Base-by-base conservation (phyloP, 2,888 invertebrate species). In the Xylocampa areola region DNA sequence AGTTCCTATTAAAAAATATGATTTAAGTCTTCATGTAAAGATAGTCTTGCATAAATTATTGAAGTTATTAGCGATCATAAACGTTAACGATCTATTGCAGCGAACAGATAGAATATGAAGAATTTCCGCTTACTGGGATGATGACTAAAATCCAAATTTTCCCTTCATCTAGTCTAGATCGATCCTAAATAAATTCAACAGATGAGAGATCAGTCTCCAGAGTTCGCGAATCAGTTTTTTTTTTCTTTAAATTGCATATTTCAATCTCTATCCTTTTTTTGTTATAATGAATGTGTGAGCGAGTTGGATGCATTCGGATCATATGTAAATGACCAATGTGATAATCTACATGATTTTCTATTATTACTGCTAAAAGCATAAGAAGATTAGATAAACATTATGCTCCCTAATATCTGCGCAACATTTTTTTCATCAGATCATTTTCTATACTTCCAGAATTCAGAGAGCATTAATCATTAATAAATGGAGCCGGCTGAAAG, bases 381-480 rank as follows among this genome's bases (percentile, higher is more conserved):
- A 45, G 41, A 59, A 61, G 50, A 59, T 57, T 47, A 23, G 36
- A 52, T 47, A 39, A 54, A 43, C 16, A 49, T 51, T 64, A 73
- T 55, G 65, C 59, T 52, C 53, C 39, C 52, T 61, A 68, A 59
- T 40, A 64, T 44, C 57, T 44, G 55, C 57, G 32, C 30, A 41
- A 41, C 47, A 40, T 54, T 33, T 55, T 41, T 49, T 25, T 10
- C 17, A 6, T 16, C 33, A 39, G 44, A 57, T 47, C 13, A 36
- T 35, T 50, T 49, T 53, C 14, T 21, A 33, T 54, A 30, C 25
- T 47, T 59, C 21, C 32, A 53, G 14, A 59, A 43, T 43, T 53
- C 61, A 72, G 66, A 72, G 66, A 76, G 75, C 63, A 70, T 62
- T 66, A 64, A 55, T 53, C 25, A 49, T 62, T 40, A 23, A 57